Percentiles rank a stretch among this genome's conserved stretches.
These are phyloP conservation scores for Apodemia duryi DNA, from an alignment of 2,888 invertebrate genomes.

Conservation along the genomic window DNA sequence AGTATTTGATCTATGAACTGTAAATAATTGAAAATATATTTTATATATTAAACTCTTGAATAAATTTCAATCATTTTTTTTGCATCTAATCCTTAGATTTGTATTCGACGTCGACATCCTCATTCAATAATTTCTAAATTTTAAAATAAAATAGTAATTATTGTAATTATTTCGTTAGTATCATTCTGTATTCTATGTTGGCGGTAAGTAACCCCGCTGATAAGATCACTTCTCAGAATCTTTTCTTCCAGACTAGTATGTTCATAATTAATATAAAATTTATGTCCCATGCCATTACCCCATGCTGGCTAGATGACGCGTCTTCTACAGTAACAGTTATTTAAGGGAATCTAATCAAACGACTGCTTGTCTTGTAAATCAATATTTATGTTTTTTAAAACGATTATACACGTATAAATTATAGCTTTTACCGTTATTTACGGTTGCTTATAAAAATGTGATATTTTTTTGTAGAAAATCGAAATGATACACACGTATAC, in stretches of 20 bases:
- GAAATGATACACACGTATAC: no score
- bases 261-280: not conserved
- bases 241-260: not conserved
- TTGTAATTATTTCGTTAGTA: no score
- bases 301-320: not conserved
- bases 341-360: constrained; percentile 4
- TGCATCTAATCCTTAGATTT: no score
- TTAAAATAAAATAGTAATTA: no score
- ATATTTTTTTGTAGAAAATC: no score
- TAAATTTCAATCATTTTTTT: no score
- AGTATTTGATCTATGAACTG: not conserved
- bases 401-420: not conserved
- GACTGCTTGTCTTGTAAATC: not conserved
- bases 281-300: constrained; percentile 1
- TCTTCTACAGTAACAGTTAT: not conserved
- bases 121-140: no score
- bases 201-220: not conserved
- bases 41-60: no score
- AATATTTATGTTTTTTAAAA: not conserved
- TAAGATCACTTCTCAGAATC: not conserved
- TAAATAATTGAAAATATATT: not conserved
- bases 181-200: not conserved
- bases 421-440: no score
- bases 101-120: no score
- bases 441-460: no score